Percentiles rank a stretch among this genome's conserved stretches.
phyloP scores from a whole-genome alignment of 2,888 invertebrate genomes.

The Aporophyla nigra region DNA sequence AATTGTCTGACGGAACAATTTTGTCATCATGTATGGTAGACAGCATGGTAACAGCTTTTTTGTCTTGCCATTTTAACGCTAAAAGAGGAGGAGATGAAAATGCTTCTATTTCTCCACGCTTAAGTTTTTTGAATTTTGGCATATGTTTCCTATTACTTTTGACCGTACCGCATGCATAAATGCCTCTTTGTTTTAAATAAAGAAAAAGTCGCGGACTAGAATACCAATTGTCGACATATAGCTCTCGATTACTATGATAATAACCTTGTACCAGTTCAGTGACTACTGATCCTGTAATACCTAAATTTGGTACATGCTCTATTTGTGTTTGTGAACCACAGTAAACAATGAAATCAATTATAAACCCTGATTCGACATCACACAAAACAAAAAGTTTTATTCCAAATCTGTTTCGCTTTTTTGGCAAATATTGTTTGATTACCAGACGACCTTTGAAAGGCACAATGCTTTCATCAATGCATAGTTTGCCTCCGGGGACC shows the following conservation, averaged over 20 bases:
- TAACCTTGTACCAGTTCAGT: slow-evolving; percentile 56
- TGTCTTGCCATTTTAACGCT: slow-evolving; percentile 75
- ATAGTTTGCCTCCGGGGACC: slow-evolving; percentile 47
- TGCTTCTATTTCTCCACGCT: slow-evolving; percentile 48
- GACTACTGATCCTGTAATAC: slow-evolving; percentile 56
- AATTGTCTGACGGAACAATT: slow-evolving; percentile 53
- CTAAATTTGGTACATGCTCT: slow-evolving; percentile 42
- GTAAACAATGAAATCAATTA: slow-evolving; percentile 65
- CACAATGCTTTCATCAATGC: slow-evolving; percentile 65
- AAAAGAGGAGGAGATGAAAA: slow-evolving; percentile 41
- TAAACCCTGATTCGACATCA: slow-evolving; percentile 61
- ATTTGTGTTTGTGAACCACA: slow-evolving; percentile 59
- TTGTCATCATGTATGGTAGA: slow-evolving; percentile 55
- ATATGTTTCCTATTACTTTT: slow-evolving; percentile 59
- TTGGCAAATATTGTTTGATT: slow-evolving; percentile 63
- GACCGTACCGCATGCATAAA: slow-evolving; percentile 64
- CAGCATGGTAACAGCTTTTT: slow-evolving; percentile 66
- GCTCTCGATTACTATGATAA: slow-evolving; percentile 53
- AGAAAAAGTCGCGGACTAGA: slow-evolving; percentile 60
- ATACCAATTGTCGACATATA: slow-evolving; percentile 66
- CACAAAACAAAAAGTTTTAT: slow-evolving; percentile 63
- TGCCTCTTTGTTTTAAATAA: slow-evolving; percentile 57
- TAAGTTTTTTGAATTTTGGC: slow-evolving; percentile 57
- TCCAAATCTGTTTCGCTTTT: slow-evolving; percentile 62
- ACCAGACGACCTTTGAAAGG: slow-evolving; percentile 62